phyloP scores from a whole-genome alignment of 2,888 invertebrate genomes.

The Volucella bombylans region DNA sequence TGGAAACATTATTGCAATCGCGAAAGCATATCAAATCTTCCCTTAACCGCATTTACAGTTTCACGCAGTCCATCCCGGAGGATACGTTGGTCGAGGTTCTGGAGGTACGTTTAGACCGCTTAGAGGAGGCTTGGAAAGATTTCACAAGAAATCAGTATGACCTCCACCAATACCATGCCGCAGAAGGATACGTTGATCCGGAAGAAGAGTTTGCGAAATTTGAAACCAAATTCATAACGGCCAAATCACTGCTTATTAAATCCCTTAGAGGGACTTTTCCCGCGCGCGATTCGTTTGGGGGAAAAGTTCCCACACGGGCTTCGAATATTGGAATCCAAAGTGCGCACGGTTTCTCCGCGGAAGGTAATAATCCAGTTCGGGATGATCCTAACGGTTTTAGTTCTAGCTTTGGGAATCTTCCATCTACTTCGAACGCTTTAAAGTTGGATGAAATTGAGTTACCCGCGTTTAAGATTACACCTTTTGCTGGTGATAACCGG shows the following conservation, averaged over 20 bases:
- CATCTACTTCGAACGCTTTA: conserved; percentile 4
- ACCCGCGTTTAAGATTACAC: conserved; percentile 7
- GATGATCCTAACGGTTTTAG: background rate
- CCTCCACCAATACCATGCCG: conserved; percentile 4
- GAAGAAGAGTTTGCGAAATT: conserved; percentile 3
- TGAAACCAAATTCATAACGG: background rate
- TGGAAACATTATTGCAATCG: conserved; percentile 16
- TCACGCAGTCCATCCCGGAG: too few species aligned
- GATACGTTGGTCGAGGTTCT: too few species aligned
- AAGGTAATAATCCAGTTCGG: background rate
- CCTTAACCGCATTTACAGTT: too few species aligned
- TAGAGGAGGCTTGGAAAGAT: conserved; percentile 18
- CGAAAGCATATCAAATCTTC: conserved; percentile 21
- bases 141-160: conserved; percentile 6
- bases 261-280: background rate
- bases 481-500: conserved; percentile 17
- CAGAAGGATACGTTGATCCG: conserved; percentile 27
- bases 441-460: background rate
- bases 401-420: conserved; percentile 1
- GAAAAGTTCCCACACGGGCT: too few species aligned
- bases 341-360: background rate
- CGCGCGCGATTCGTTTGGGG: background rate
- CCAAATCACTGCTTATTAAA: conserved; percentile 1
- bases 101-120: too few species aligned
- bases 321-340: conserved; percentile 4